Conservation (phyloP, 2,113 vertebrate species). For the Girardinichthys multiradiatus region DNA sequence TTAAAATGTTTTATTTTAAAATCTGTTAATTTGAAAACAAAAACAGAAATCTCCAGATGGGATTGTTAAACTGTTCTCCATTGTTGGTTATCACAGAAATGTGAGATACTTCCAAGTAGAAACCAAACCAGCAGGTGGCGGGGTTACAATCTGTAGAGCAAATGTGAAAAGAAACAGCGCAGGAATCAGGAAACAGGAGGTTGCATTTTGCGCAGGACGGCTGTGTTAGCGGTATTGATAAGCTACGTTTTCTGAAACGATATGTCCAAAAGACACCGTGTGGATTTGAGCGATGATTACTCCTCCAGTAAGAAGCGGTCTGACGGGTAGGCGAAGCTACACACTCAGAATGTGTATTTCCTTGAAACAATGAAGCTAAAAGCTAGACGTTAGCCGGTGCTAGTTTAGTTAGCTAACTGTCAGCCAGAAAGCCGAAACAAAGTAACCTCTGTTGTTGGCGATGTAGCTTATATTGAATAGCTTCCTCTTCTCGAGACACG, state of each 20-base stretch:
- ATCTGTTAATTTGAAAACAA: too few species aligned
- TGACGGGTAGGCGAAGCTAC: conserved; percentile 85
- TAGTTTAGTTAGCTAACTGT: conserved; percentile 42
- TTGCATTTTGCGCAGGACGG: conserved; percentile 34
- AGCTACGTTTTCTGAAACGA: conserved; percentile 5
- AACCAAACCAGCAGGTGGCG: conserved; percentile 37
- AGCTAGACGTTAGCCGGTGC: conserved; percentile 45
- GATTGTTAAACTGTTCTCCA: too few species aligned
- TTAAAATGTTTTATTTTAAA: too few species aligned
- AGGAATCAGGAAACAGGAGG: conserved; percentile 49
- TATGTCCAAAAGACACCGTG: conserved; percentile 95
- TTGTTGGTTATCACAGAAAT: too few species aligned
- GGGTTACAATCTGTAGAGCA: neutral
- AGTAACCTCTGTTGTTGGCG: neutral
- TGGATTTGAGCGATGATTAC: conserved; percentile 94
- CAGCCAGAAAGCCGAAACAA: conserved; percentile 1
- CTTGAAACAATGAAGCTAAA: conserved; percentile 1
- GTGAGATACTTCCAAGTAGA: too few species aligned
- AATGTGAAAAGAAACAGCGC: neutral
- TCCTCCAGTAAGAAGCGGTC: conserved; percentile 89
- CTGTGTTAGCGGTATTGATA: conserved; percentile 10
- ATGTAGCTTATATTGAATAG: too few species aligned
- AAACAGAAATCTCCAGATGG: too few species aligned
- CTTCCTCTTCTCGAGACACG: rapidly evolving
- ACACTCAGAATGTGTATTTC: neutral